Base-by-base conservation (phyloP, 1,140 invertebrate genomes). In the Holotrichia oblita region DNA sequence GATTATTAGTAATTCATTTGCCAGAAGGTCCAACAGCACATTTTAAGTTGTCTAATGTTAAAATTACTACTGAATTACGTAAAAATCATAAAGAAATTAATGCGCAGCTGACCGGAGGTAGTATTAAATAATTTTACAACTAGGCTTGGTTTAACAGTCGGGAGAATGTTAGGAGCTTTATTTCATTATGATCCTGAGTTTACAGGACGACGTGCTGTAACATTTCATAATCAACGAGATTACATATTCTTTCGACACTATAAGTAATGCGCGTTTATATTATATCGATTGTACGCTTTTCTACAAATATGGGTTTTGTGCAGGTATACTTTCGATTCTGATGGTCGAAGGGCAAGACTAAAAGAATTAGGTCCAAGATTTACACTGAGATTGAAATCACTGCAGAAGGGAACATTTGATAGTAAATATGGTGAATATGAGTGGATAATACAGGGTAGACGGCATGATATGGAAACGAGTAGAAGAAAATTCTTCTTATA, bases 241-340 rank as follows among this genome's bases (percentile, higher is more conserved):
- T 99, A 98, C 84, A 98, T 99, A 83, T 99, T 99, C 88, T 99
- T 99, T 84, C 91, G 98, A 76, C 97, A 99, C 88, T 98, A 99
- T 87, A 93, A 97, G 95, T 97, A 87, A 87, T 82, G 83, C 24
- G 22, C 44, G 76, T 17, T 69, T 27, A 0, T 34, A 34, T 34
- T 34, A 34, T 34, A 4, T 34, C 12, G 42, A 48, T 76, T 42
- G 10, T 22, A n/a, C 3, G 6, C n/a, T n/a, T n/a, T 48, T 76
- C 14, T 76, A n/a, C 55, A 6, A 12, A 79, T 75, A 41, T 73
- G 76, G 10, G 12, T 44, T 72, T 27, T 79, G 7, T 48, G 2
- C 24, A 96, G 95, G 80, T 99, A 99, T 87, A 94, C 98, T 83
- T 99, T 99, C 87, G 93, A 95, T 83, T 91, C 93, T 85, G 91